A percentile compares a stretch with the other conserved stretches of the same genome.
Evolutionary conservation across 1,140 invertebrate species (phyloP).

Genomic region (Cyrtorhinus lividipennis): DNA sequence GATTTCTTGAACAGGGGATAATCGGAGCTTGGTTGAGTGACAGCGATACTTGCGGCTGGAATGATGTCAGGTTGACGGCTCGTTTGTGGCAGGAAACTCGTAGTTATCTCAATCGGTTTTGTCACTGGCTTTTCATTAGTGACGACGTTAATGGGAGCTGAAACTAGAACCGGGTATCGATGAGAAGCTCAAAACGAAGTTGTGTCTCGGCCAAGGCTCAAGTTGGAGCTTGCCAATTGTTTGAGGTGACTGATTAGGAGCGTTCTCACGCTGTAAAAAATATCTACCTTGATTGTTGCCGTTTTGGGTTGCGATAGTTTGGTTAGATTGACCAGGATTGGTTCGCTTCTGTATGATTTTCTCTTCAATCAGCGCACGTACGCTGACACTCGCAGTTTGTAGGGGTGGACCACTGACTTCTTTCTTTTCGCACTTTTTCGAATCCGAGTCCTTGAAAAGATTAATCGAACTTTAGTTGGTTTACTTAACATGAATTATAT

Average conservation of each 20-base stretch:
- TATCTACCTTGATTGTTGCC: conserved; percentile 19
- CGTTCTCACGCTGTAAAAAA: too few species aligned
- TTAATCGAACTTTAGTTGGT: too few species aligned
- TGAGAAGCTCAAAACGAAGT: too few species aligned
- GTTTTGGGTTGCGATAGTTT: conserved; percentile 20
- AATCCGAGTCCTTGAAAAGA: conserved; percentile 60
- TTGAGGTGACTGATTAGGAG: too few species aligned
- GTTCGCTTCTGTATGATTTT: conserved; percentile 76
- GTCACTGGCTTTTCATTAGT: background rate
- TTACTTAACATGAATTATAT: too few species aligned
- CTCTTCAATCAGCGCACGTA: conserved; percentile 75
- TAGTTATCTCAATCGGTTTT: background rate
- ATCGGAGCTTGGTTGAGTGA: background rate
- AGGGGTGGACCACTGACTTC: conserved; percentile 61
- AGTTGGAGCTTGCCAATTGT: too few species aligned
- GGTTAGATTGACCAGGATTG: conserved; percentile 27
- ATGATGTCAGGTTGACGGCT: background rate
- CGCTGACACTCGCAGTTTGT: conserved; percentile 74
- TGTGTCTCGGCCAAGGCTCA: too few species aligned
- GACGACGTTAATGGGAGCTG: background rate
- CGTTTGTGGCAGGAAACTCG: background rate
- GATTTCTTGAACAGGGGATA: conserved; percentile 14
- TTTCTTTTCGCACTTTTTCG: conserved; percentile 71
- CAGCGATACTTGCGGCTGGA: background rate
- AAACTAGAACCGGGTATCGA: too few species aligned